phyloP scores from a whole-genome alignment of 2,797 vertebrate genomes.

The Gobio occitaniae region DNA sequence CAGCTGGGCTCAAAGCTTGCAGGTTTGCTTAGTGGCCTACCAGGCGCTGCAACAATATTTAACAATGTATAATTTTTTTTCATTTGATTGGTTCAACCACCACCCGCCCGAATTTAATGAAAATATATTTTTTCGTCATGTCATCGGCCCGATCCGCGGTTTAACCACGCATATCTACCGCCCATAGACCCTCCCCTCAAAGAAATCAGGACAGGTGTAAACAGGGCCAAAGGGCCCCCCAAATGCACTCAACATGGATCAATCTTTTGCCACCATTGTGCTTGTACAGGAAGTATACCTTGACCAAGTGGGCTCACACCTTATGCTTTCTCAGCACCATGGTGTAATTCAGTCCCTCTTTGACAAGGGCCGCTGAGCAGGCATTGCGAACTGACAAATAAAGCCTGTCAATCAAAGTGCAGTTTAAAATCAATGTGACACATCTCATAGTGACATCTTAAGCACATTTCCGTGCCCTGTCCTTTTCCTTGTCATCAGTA shows the following conservation, averaged over 20 bases:
- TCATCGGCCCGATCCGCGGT: too few species aligned
- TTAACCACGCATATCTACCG: too few species aligned
- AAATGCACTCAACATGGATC: slow-evolving; percentile 13
- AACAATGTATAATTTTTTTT: too few species aligned
- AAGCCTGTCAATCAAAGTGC: slow-evolving; percentile 47
- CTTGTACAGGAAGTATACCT: slow-evolving; percentile 4
- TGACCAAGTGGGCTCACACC: slow-evolving; percentile 5
- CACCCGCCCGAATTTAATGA: too few species aligned
- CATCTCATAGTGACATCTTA: slow-evolving; percentile 23
- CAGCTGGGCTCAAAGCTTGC: too few species aligned
- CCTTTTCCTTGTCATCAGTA: slow-evolving; percentile 1
- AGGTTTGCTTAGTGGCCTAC: too few species aligned
- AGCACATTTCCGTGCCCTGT: slow-evolving; percentile 6
- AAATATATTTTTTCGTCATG: too few species aligned
- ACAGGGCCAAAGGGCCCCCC: background rate
- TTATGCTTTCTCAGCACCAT: slow-evolving; percentile 21
- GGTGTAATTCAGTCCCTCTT: slow-evolving; percentile 41
- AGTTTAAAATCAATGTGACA: slow-evolving; percentile 47
- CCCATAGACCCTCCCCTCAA: too few species aligned
- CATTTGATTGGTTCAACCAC: too few species aligned
- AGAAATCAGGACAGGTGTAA: too few species aligned
- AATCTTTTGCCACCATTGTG: slow-evolving; percentile 10
- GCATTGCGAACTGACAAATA: slow-evolving; percentile 40
- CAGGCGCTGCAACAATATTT: too few species aligned
- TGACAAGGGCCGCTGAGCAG: slow-evolving; percentile 29